A percentile compares a stretch with the other conserved stretches of the same genome.
Conservation (phyloP, 1,140 invertebrate species). For the Drosophila ogumai region DNA sequence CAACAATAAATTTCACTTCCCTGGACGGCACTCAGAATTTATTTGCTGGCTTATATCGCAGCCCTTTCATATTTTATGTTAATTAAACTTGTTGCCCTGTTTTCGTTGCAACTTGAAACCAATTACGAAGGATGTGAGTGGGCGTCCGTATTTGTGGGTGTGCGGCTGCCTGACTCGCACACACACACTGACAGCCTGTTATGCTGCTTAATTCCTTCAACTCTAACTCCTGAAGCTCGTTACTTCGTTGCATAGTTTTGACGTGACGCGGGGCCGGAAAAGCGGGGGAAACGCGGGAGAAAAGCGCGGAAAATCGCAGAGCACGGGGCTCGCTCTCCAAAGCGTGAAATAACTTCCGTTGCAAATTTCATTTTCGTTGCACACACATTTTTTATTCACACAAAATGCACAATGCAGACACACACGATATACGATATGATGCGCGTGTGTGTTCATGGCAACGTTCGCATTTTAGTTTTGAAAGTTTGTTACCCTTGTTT, state of each 20-base stretch:
- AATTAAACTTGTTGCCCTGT: constrained; percentile 77
- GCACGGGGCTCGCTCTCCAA: constrained; percentile 40
- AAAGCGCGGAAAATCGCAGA: constrained; percentile 30
- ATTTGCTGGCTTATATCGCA: constrained; percentile 37
- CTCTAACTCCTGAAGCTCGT: constrained; percentile 40
- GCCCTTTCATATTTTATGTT: constrained; percentile 78
- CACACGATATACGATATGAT: constrained; percentile 38
- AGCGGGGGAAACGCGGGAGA: not conserved
- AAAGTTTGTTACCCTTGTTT: constrained; percentile 46
- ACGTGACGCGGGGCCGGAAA: constrained; percentile 28
- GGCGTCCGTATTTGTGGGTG: not conserved
- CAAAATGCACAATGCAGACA: constrained; percentile 76
- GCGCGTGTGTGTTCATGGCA: constrained; percentile 25
- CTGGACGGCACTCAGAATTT: constrained; percentile 55
- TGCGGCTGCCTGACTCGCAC: not conserved
- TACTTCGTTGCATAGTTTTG: constrained; percentile 80
- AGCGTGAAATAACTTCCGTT: constrained; percentile 83
- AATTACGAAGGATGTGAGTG: constrained; percentile 54
- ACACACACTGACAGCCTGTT: constrained; percentile 66
- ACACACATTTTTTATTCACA: constrained; percentile 73
- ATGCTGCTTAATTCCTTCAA: constrained; percentile 72
- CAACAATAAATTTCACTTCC: constrained; percentile 47
- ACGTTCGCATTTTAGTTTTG: constrained; percentile 39
- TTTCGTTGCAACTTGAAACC: constrained; percentile 76
- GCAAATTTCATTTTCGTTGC: constrained; percentile 81